phyloP scores from a whole-genome alignment of 2,797 vertebrate species.

The Danio choprae region DNA sequence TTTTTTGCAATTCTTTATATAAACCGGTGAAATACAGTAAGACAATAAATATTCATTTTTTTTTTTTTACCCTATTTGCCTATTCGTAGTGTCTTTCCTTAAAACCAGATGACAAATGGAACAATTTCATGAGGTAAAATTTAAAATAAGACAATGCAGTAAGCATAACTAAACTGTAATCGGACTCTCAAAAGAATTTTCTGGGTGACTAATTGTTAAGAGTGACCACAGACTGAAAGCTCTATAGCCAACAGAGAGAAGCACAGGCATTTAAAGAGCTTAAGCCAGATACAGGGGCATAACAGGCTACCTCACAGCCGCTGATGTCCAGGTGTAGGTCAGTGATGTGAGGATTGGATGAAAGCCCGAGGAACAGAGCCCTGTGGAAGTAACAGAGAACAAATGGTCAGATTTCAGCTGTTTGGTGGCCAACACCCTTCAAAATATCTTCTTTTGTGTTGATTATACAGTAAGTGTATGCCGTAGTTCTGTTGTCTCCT shows the following conservation, averaged over 20 bases:
- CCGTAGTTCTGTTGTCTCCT: too few relatives aligned
- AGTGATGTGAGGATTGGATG: slow-evolving; percentile 89
- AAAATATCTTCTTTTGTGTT: too few relatives aligned
- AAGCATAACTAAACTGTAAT: too few relatives aligned
- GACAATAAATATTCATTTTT: too few relatives aligned
- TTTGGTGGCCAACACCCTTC: too few relatives aligned
- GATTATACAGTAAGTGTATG: too few relatives aligned
- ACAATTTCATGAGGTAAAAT: neutral
- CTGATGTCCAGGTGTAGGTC: slow-evolving; percentile 93
- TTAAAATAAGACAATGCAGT: neutral
- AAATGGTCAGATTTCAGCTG: neutral
- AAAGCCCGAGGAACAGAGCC: slow-evolving; percentile 89
- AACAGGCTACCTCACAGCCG: slow-evolving; percentile 85
- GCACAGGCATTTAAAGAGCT: slow-evolving; percentile 31
- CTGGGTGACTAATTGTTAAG: neutral
- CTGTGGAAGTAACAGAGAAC: slow-evolving; percentile 68
- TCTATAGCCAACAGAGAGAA: neutral
- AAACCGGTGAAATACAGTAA: too few relatives aligned
- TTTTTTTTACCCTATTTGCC: too few relatives aligned
- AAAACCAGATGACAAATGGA: neutral
- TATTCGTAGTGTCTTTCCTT: too few relatives aligned
- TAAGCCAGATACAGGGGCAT: slow-evolving; percentile 36
- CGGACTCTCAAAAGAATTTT: neutral
- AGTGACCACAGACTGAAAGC: neutral
- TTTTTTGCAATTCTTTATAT: too few relatives aligned